Base-by-base conservation (phyloP, 2,888 invertebrate species). In the Rosalia funebris region DNA sequence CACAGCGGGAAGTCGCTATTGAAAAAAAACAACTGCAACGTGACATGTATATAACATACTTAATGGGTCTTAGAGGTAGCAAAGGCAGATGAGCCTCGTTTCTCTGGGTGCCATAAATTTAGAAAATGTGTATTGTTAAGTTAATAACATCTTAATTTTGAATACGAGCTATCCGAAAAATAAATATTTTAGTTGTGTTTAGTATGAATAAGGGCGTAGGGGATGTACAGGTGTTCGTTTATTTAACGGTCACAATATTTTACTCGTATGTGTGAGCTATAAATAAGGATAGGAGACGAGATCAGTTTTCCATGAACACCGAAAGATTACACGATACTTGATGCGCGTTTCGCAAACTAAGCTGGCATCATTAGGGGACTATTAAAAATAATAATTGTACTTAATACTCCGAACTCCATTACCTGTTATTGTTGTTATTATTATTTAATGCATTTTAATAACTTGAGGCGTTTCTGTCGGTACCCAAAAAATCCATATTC, bases 91-190 rank as follows among this genome's bases (percentile, higher is more conserved):
- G 10, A n/a, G 53, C 47, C 53, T 36, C 16, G 39, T 47, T 55
- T 14, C 44, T 46, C 20, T 42, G 17, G 61, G 54, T 46, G 61
- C 46, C 20, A 56, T 60, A 62, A 65, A 54, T 62, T 55, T 50
- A 46, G 25, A 54, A 53, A 52, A 46, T 39, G 55, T 44, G 34
- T 41, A 45, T 65, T 65, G 64, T 62, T 46, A 59, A 50, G 47
- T 58, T 44, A 44, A 50, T 48, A 53, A 53, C 32, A 32, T 53
- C 42, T 53, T 53, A 42, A 53, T 53, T 42, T 12, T 4, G 15
- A 31, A 42, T 42, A n/a, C 25, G 14, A 15, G 15, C 12, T 32
- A 16, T 32, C 32, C 5, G n/a, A 16, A 25, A 25, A 14, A 2
- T 12, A 50, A 5, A 50, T 39, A 50, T 25, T 19, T 14, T 31